Percentiles rank a stretch among this genome's conserved stretches.
Evolutionary conservation across 2,113 vertebrate genomes (phyloP).

Genomic region (Eira barbara): DNA sequence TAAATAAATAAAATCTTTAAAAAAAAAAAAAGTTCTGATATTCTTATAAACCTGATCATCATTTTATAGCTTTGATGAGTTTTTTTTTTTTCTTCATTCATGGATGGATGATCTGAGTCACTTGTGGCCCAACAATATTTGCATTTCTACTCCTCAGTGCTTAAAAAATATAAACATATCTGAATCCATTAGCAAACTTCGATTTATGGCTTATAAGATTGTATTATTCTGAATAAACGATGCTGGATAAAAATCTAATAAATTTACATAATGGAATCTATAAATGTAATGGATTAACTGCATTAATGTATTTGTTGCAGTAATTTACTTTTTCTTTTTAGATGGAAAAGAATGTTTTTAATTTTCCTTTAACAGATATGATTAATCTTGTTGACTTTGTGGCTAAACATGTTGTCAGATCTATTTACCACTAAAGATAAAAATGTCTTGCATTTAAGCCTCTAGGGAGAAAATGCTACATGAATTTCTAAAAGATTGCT

Average conservation of each 20-base stretch:
- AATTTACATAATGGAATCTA: slow-evolving; percentile 71
- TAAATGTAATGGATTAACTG: slow-evolving; percentile 67
- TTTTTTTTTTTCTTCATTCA: background rate
- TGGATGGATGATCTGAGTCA: background rate
- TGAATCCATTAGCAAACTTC: slow-evolving; percentile 35
- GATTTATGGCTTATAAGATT: slow-evolving; percentile 39
- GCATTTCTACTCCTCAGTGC: background rate
- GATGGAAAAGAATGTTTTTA: slow-evolving; percentile 67
- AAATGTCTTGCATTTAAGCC: slow-evolving; percentile 52
- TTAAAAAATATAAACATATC: slow-evolving; percentile 44
- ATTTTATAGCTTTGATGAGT: background rate
- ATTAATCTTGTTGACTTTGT: slow-evolving; percentile 67
- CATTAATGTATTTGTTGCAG: slow-evolving; percentile 57
- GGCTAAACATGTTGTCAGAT: slow-evolving; percentile 58
- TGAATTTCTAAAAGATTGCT: background rate
- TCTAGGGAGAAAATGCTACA: background rate
- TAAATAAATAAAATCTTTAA: too few relatives aligned
- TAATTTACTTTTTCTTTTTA: slow-evolving; percentile 63
- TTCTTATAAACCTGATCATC: background rate
- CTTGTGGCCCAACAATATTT: background rate
- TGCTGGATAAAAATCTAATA: slow-evolving; percentile 63
- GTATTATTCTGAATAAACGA: slow-evolving; percentile 62
- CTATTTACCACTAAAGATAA: slow-evolving; percentile 58
- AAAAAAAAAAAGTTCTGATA: too few relatives aligned
- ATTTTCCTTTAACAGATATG: slow-evolving; percentile 65